Percentiles rank a stretch among this genome's conserved stretches.
phyloP scores from a whole-genome alignment of 1,140 invertebrate species.

The Riptortus pedestris region DNA sequence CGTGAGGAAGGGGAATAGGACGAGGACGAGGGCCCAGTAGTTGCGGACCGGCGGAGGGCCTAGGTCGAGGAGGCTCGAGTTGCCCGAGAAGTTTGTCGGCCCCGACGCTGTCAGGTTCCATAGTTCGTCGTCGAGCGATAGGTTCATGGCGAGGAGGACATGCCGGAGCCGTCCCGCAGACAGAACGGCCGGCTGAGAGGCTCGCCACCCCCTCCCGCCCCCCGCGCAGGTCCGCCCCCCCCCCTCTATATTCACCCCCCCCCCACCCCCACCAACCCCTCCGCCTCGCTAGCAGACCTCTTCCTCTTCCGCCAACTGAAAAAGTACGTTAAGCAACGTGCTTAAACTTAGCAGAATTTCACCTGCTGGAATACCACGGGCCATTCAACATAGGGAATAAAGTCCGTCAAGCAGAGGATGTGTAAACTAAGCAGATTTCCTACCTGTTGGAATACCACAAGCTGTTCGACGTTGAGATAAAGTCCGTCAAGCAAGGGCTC shows the following conservation, averaged over 20 bases:
- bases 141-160: conserved; percentile 3
- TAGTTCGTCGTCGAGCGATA: background rate
- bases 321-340: too few relatives aligned
- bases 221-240: background rate
- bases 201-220: background rate
- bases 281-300: background rate
- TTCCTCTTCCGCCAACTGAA: too few relatives aligned
- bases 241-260: background rate
- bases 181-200: background rate
- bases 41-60: background rate
- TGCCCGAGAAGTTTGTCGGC: background rate
- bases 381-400: too few relatives aligned
- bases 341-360: too few relatives aligned
- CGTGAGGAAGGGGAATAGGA: conserved; percentile 85
- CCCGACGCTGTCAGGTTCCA: background rate
- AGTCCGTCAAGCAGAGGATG: too few relatives aligned
- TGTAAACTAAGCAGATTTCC: too few relatives aligned
- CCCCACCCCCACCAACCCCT: background rate
- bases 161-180: conserved; percentile 13
- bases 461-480: too few relatives aligned
- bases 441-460: too few relatives aligned
- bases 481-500: too few relatives aligned
- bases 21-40: conserved; percentile 70
- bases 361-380: too few relatives aligned
- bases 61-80: background rate